Percentiles rank a stretch among this genome's conserved stretches.
Conservation (phyloP, 2,888 invertebrate species). For the Spodoptera littoralis region DNA sequence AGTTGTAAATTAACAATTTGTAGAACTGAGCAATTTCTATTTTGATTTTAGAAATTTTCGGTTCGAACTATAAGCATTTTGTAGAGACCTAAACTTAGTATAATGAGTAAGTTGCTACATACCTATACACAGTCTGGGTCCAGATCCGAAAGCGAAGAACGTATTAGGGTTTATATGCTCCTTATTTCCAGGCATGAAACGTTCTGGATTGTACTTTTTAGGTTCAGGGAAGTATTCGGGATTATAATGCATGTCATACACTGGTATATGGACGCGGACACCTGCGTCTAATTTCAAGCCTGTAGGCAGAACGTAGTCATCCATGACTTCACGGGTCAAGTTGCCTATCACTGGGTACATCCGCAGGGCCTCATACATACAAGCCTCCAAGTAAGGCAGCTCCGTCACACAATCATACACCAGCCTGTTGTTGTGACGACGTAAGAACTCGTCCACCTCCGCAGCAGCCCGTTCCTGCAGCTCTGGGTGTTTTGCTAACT, state of each 20-base stretch:
- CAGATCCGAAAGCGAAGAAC: slow-evolving; percentile 69
- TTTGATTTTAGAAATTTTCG: too few relatives aligned
- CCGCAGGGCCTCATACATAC: slow-evolving; percentile 70
- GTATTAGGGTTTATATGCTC: slow-evolving; percentile 59
- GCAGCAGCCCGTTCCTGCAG: slow-evolving; percentile 57
- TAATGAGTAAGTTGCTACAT: slow-evolving; percentile 5
- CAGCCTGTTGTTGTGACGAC: slow-evolving; percentile 55
- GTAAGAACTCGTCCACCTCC: slow-evolving; percentile 69
- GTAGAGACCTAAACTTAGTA: too few relatives aligned
- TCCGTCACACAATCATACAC: slow-evolving; percentile 68
- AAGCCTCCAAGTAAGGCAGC: slow-evolving; percentile 69
- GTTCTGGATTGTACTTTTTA: slow-evolving; percentile 61
- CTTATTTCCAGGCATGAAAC: slow-evolving; percentile 63
- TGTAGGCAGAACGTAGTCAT: slow-evolving; percentile 47
- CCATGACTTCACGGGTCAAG: slow-evolving; percentile 69
- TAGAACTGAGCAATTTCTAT: too few relatives aligned
- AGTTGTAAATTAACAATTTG: too few relatives aligned
- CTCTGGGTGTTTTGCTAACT: slow-evolving; percentile 67
- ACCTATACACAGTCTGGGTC: slow-evolving; percentile 66
- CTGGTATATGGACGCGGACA: slow-evolving; percentile 64
- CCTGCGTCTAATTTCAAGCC: slow-evolving; percentile 47
- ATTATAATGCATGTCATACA: slow-evolving; percentile 63
- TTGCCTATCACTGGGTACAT: slow-evolving; percentile 68
- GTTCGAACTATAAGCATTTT: too few relatives aligned
- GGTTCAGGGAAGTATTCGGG: slow-evolving; percentile 67